These are phyloP conservation scores for Phoenicopterus ruber DNA, from an alignment of 2,113 vertebrate species.

Conservation along the genomic window DNA sequence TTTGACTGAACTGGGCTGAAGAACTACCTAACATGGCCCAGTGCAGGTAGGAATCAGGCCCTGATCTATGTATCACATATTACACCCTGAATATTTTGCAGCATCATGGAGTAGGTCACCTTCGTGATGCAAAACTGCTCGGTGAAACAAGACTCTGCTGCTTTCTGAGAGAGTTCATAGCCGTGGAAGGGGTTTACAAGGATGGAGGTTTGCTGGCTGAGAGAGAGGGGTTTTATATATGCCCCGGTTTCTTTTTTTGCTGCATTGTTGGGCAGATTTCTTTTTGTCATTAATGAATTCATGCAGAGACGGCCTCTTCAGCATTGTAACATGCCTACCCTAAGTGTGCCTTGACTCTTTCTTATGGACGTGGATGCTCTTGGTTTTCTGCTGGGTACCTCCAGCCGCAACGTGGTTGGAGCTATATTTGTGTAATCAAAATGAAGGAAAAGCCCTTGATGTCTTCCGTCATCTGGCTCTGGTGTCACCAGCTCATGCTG, in stretches of 20 bases:
- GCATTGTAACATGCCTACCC: rapidly evolving
- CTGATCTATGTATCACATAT: not conserved
- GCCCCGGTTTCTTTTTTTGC: not conserved
- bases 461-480: not conserved
- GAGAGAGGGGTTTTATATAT: rapidly evolving
- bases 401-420: rapidly evolving
- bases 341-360: not conserved
- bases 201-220: not conserved
- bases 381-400: not conserved
- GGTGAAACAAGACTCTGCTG: not conserved
- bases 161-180: not conserved
- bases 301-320: not conserved
- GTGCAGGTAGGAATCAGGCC: not conserved
- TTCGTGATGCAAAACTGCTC: not conserved
- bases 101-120: not conserved
- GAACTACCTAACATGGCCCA: not conserved
- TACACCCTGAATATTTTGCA: not conserved
- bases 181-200: not conserved
- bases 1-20: not conserved
- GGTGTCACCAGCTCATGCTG: not conserved
- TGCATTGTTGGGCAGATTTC: not conserved
- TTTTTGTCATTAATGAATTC: not conserved
- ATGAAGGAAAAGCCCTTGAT: not conserved
- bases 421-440: not conserved
- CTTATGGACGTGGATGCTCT: not conserved